Conservation (phyloP, 2,888 invertebrate genomes). For the Apotomis turbidana region DNA sequence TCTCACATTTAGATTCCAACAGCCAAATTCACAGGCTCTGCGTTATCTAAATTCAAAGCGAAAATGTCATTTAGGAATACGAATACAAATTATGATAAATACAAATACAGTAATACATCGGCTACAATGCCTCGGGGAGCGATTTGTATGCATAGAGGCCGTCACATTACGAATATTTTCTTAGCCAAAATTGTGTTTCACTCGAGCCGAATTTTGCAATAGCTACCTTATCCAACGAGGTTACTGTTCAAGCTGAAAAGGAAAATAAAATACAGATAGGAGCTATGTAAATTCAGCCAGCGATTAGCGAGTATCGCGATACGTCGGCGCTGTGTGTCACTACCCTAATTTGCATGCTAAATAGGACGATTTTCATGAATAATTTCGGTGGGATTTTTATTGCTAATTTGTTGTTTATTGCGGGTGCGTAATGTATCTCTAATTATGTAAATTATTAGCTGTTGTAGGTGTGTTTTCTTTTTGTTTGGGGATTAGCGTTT, state of each 20-base stretch:
- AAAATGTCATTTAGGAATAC: slow-evolving; percentile 16
- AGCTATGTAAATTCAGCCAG: not conserved
- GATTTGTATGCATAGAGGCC: slow-evolving; percentile 35
- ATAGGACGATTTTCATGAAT: slow-evolving; percentile 27
- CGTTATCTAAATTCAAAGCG: slow-evolving; percentile 13
- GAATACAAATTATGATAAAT: slow-evolving; percentile 24
- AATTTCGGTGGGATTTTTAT: slow-evolving; percentile 16
- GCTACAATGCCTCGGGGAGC: slow-evolving; percentile 19
- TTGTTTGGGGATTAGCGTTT: no score
- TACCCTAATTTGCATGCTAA: slow-evolving; percentile 36
- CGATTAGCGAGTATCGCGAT: slow-evolving; percentile 28
- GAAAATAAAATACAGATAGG: not conserved
- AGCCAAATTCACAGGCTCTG: slow-evolving; percentile 6
- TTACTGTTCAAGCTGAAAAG: not conserved
- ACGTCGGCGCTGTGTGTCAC: slow-evolving; percentile 20
- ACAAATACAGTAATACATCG: slow-evolving; percentile 14
- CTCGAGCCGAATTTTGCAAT: not conserved
- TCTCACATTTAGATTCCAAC: slow-evolving; percentile 6
- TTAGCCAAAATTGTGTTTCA: slow-evolving; percentile 2
- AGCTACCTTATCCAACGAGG: not conserved
- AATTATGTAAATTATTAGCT: not conserved
- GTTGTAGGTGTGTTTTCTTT: no score
- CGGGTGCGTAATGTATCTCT: slow-evolving; percentile 13
- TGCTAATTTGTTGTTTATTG: slow-evolving; percentile 9
- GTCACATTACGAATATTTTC: slow-evolving; percentile 17